phyloP scores from a whole-genome alignment of 2,888 invertebrate species.

The Platycnemis pennipes region DNA sequence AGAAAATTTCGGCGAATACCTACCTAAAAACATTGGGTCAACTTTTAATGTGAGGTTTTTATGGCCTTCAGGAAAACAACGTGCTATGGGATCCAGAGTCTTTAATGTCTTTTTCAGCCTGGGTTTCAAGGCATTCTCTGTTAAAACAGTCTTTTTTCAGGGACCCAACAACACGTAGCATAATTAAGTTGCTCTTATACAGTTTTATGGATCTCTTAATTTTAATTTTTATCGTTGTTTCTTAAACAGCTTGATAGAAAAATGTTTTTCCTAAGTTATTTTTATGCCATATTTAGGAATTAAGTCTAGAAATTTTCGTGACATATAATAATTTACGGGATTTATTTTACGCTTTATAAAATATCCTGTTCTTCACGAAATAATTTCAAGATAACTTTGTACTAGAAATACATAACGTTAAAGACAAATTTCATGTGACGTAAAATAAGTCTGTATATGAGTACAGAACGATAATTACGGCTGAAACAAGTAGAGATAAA shows the following conservation, averaged over 20 bases:
- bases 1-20: neutral
- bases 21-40: neutral
- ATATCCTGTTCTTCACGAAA: too few species aligned
- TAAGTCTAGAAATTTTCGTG: too few species aligned
- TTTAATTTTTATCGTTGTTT: neutral
- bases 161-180: neutral
- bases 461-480: too few species aligned
- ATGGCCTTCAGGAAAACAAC: neutral
- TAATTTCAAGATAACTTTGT: too few species aligned
- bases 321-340: too few species aligned
- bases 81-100: neutral
- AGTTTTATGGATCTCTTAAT: neutral
- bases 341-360: too few species aligned
- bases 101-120: neutral
- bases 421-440: too few species aligned
- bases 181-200: neutral
- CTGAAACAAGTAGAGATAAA: too few species aligned
- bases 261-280: neutral
- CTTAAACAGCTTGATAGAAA: neutral
- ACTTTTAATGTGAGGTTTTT: neutral
- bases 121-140: neutral
- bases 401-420: too few species aligned
- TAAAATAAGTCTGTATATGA: too few species aligned
- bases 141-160: neutral
- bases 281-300: too few species aligned